These are phyloP conservation scores for Eristalis intricaria DNA, from an alignment of 2,888 invertebrate species.

Conservation along the genomic window DNA sequence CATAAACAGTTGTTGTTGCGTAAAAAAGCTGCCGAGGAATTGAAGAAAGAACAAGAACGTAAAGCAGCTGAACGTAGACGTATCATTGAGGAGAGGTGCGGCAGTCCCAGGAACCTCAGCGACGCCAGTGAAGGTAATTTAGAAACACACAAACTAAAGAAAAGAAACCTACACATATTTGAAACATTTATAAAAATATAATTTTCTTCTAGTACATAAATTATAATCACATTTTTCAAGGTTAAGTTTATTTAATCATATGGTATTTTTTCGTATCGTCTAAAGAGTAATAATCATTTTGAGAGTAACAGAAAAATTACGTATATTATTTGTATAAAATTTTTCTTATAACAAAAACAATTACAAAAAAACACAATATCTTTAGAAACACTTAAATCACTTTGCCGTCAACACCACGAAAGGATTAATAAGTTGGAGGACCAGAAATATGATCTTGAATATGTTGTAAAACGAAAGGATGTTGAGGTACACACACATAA, in stretches of 20 bases:
- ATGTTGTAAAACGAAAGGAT: constrained; percentile 98
- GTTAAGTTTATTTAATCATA: constrained; percentile 27
- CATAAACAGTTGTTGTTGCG: constrained; percentile 94
- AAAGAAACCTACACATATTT: background rate
- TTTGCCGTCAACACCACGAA: constrained; percentile 92
- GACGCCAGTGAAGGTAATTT: constrained; percentile 95
- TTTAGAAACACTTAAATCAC: constrained; percentile 89
- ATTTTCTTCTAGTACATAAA: constrained; percentile 12
- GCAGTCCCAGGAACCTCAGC: constrained; percentile 94
- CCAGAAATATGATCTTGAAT: constrained; percentile 99
- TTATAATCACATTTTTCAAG: constrained; percentile 11
- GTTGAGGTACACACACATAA: constrained; percentile 90
- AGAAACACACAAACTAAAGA: constrained; percentile 18
- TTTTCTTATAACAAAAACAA: constrained; percentile 60
- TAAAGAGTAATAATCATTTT: constrained; percentile 31
- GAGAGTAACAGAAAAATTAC: constrained; percentile 33
- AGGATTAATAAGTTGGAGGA: constrained; percentile 95
- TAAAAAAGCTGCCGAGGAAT: constrained; percentile 99
- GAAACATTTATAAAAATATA: constrained; percentile 27
- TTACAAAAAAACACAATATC: constrained; percentile 69
- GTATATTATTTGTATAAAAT: constrained; percentile 20
- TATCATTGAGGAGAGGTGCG: constrained; percentile 97
- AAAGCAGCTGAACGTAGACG: constrained; percentile 99
- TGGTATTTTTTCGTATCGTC: constrained; percentile 7
- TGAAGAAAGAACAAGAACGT: constrained; percentile 99